Conservation (phyloP, 2,888 invertebrate genomes). For the Chrysolina americana region DNA sequence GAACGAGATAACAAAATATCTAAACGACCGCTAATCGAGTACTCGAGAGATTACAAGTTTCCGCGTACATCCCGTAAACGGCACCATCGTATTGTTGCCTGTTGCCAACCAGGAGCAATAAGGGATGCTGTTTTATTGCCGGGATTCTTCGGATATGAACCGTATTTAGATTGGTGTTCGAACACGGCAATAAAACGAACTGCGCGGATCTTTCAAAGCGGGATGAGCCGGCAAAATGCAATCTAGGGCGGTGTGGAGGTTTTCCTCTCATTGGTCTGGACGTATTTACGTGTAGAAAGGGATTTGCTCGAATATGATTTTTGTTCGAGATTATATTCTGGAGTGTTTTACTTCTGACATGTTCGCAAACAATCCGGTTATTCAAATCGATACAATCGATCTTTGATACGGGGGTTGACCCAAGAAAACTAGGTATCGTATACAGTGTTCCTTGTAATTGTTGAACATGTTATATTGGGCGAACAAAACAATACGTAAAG, state of each 20-base stretch:
- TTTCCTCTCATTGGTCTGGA: neutral
- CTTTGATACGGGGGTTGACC: too few relatives aligned
- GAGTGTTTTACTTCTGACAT: too few relatives aligned
- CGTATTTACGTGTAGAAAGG: neutral
- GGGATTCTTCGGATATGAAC: slow-evolving; percentile 10
- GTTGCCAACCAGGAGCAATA: neutral
- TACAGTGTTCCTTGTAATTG: too few relatives aligned
- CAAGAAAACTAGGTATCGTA: too few relatives aligned
- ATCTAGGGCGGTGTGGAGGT: neutral
- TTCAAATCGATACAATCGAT: too few relatives aligned
- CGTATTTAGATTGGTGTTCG: slow-evolving; percentile 17
- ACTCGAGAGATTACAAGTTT: neutral
- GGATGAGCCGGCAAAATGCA: slow-evolving; percentile 4
- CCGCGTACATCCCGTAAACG: slow-evolving; percentile 5
- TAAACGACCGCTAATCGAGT: neutral
- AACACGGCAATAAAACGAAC: slow-evolving; percentile 16
- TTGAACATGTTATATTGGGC: too few relatives aligned
- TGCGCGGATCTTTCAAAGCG: neutral
- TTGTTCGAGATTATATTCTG: neutral
- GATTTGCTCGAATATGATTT: neutral
- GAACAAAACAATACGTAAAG: too few relatives aligned
- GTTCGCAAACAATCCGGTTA: too few relatives aligned
- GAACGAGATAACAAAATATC: slow-evolving; percentile 5
- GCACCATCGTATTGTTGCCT: too few relatives aligned
- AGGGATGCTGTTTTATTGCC: slow-evolving; percentile 11